Conservation (phyloP, 2,888 invertebrate species). For the Bursaphelenchus okinawaensis region DNA sequence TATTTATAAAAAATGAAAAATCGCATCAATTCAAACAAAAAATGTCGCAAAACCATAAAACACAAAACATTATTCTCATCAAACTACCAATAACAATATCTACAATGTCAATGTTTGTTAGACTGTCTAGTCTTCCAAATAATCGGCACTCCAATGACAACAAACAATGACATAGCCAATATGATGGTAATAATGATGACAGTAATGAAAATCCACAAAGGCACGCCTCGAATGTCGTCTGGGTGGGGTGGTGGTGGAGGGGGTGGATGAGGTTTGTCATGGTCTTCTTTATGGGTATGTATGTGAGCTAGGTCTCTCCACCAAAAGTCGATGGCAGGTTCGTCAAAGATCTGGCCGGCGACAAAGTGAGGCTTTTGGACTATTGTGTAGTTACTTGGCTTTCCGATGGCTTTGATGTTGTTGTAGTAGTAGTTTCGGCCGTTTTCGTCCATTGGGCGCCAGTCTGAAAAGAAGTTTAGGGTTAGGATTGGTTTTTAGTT, state of each 20-base stretch:
- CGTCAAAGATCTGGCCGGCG: neutral
- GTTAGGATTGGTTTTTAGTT: no score
- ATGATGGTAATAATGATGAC: neutral
- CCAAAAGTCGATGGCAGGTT: neutral
- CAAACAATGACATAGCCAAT: neutral
- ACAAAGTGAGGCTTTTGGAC: neutral
- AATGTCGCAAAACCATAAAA: neutral
- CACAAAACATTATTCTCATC: no score
- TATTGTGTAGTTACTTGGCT: neutral
- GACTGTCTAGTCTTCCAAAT: neutral
- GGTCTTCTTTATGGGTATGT: neutral
- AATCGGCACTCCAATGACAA: neutral
- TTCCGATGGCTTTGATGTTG: neutral
- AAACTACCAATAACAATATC: neutral
- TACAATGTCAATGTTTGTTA: neutral
- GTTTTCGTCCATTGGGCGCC: neutral
- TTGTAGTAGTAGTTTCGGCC: neutral
- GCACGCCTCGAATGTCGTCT: no score
- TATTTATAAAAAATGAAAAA: neutral
- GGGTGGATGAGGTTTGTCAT: neutral
- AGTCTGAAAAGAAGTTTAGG: neutral
- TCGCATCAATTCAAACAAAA: neutral
- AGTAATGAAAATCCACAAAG: neutral
- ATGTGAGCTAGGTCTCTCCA: neutral
- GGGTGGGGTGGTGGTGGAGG: neutral